Conservation (phyloP, 2,113 vertebrate genomes). For the Thamnophis sirtalis region DNA sequence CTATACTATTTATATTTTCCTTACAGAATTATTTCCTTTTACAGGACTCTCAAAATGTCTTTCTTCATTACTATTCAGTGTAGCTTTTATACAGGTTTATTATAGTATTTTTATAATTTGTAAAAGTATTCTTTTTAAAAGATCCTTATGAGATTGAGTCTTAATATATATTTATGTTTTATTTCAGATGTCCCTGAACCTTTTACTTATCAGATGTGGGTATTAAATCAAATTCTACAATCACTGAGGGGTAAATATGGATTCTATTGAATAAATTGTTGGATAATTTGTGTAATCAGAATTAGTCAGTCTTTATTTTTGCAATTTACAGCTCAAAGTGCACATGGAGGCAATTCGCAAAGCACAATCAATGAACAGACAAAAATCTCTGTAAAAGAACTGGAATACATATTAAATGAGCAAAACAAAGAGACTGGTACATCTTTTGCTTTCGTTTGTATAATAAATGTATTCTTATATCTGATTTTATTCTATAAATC, state of each 20-base stretch:
- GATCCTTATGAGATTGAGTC: not conserved
- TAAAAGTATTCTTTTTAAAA: not conserved
- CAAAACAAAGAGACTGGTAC: fast-evolving
- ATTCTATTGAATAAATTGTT: not conserved
- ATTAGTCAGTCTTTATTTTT: not conserved
- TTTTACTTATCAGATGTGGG: not conserved
- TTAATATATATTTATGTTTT: not conserved
- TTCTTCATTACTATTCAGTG: not conserved
- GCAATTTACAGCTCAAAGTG: not conserved
- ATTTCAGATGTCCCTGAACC: not conserved
- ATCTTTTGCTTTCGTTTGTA: not conserved
- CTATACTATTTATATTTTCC: not conserved
- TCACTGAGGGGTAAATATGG: slow-evolving; percentile 5
- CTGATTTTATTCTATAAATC: not conserved
- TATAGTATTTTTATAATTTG: not conserved
- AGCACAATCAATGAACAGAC: not conserved
- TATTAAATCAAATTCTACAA: slow-evolving; percentile 8
- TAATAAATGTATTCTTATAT: not conserved
- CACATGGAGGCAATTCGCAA: not conserved
- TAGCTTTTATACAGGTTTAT: not conserved
- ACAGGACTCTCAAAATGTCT: not conserved
- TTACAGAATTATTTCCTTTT: not conserved
- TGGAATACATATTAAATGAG: not conserved
- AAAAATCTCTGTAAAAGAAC: not conserved
- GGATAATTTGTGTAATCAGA: not conserved